phyloP scores from a whole-genome alignment of 2,888 invertebrate species.

The Dinocampus coccinellae region DNA sequence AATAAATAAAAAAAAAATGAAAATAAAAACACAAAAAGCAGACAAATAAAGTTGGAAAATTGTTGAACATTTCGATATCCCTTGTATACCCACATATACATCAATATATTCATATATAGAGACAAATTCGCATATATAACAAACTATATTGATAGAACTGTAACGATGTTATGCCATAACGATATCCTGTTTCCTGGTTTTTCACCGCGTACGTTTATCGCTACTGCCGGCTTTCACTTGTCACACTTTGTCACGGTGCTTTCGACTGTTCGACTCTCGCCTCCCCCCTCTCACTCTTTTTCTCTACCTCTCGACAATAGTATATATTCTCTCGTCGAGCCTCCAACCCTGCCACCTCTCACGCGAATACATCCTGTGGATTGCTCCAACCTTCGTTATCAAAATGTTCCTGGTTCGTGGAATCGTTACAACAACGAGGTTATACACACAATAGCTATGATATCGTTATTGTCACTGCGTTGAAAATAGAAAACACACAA shows the following conservation, averaged over 20 bases:
- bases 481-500: conserved; percentile 48
- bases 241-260: conserved; percentile 54
- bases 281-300: too few relatives aligned
- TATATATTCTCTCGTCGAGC: conserved; percentile 1
- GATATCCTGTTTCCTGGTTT: conserved; percentile 46
- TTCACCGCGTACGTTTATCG: conserved; percentile 45
- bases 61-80: neutral
- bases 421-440: conserved; percentile 31
- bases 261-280: conserved; percentile 45
- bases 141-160: conserved; percentile 7
- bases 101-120: neutral
- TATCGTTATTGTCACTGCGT: conserved; percentile 45
- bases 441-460: conserved; percentile 39
- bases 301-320: conserved; percentile 29
- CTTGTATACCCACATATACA: neutral
- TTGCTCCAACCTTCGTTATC: conserved; percentile 47
- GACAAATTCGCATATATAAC: conserved; percentile 5
- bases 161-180: conserved; percentile 35
- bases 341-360: neutral
- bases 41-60: neutral
- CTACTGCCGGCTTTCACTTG: conserved; percentile 47
- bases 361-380: conserved; percentile 25
- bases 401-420: conserved; percentile 48
- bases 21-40: too few relatives aligned
- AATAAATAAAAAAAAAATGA: neutral